Evolutionary conservation across 2,113 vertebrate genomes (phyloP), one percentile per base, ranked within the genome.

Genomic region (Clarias batrachus): DNA sequence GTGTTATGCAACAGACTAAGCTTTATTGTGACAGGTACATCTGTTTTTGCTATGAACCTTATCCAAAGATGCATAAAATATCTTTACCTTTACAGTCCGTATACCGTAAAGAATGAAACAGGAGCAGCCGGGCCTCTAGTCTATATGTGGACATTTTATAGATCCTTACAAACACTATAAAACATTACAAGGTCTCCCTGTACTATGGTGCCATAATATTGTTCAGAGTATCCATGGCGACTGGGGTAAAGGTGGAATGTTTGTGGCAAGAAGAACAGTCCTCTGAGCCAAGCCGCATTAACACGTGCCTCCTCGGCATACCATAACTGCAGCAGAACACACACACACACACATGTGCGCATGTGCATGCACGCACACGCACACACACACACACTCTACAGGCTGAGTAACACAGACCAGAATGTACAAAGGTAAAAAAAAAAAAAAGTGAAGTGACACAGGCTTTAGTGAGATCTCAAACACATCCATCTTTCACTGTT

Each of bases 191-290:
- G 84, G 66, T 83, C 87, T 89, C 86, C 81, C 74, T 83, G 84
- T 89, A 91, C 84, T 87, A 89, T 68, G 88, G 82, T 86, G 89
- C 89, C 93, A 93, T 92, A 93, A 93, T 93, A 93, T 93, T 93
- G 88, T 93, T 92, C 86, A 80, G 77, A 16, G 91, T 88, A 87
- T 89, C 92, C 90, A 93, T 93, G 89, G 93, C 79, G 88, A 94
- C 91, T 52, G 87, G 82, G 87, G 88, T 88, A 88, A 82, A 86
- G 85, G 81, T 82, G 88, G 91, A 90, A 89, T 88, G 84, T 71
- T 77, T 87, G 90, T 91, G 90, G 91, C 90, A 85, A 83, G 81
- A 62, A 86, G 86, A 82, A 80, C 59, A 70, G 81, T 87, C 82
- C 84, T 87, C 76, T 85, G 41, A 80, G 87, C 89, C 90, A 90